Conservation (phyloP, 2,113 vertebrate genomes). For the Drymodes brunneopygia region DNA sequence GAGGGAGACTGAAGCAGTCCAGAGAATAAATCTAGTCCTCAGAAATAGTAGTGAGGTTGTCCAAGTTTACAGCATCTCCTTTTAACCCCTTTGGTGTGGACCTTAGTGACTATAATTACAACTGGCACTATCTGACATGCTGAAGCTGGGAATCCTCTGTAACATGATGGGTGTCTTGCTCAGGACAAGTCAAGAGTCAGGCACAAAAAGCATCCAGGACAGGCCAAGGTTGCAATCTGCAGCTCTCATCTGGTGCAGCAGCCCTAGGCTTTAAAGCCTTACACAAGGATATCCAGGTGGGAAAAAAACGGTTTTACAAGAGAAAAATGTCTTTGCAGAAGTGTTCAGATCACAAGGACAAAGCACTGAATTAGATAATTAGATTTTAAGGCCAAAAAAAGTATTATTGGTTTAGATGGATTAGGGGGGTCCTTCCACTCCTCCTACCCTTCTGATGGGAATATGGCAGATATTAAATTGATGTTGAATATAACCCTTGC, state of each 20-base stretch:
- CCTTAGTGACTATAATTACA: slow-evolving; percentile 69
- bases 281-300: neutral
- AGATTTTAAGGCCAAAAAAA: slow-evolving; percentile 6
- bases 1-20: slow-evolving; percentile 62
- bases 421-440: neutral
- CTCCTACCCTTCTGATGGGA: neutral
- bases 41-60: slow-evolving; percentile 60
- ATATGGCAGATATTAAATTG: neutral
- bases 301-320: neutral
- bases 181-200: neutral
- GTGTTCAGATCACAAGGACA: neutral
- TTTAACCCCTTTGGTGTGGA: slow-evolving; percentile 72
- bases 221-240: neutral
- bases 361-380: neutral
- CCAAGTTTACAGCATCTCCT: slow-evolving; percentile 73
- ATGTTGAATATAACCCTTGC: neutral
- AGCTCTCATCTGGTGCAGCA: neutral
- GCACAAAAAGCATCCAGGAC: neutral
- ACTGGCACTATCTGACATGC: slow-evolving; percentile 51
- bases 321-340: neutral
- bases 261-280: neutral
- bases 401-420: neutral
- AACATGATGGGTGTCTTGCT: neutral
- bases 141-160: slow-evolving; percentile 19
- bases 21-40: slow-evolving; percentile 69